phyloP scores from a whole-genome alignment of 2,888 invertebrate genomes.

The Alsophila aescularia region DNA sequence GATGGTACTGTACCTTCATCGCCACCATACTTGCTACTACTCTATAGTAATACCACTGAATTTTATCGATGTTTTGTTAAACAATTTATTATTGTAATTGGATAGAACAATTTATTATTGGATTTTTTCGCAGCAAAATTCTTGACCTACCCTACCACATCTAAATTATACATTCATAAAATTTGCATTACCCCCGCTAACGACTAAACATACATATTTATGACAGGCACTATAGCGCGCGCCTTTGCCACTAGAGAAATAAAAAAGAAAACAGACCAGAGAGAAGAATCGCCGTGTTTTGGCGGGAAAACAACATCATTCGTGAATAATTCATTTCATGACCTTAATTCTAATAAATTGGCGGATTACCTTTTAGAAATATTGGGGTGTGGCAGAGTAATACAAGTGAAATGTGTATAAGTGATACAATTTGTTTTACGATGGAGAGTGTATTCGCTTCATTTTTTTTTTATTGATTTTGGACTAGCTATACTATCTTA shows the following conservation, averaged over 20 bases:
- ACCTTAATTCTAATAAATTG: slow-evolving; percentile 65
- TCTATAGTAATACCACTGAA: too few relatives aligned
- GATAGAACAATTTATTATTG: too few relatives aligned
- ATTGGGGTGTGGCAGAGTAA: slow-evolving; percentile 14
- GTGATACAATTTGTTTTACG: too few relatives aligned
- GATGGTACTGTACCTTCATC: too few relatives aligned
- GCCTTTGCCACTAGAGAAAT: slow-evolving; percentile 49
- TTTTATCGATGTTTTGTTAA: too few relatives aligned
- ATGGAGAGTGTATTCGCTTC: too few relatives aligned
- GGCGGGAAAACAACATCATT: slow-evolving; percentile 69
- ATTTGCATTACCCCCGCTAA: slow-evolving; percentile 52
- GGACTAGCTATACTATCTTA: too few relatives aligned
- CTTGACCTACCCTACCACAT: slow-evolving; percentile 22
- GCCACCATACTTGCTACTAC: too few relatives aligned
- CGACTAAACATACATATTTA: slow-evolving; percentile 60
- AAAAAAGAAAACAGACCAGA: slow-evolving; percentile 30
- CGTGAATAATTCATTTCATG: slow-evolving; percentile 68
- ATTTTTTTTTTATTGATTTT: too few relatives aligned
- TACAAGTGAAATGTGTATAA: not conserved
- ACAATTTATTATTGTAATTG: too few relatives aligned
- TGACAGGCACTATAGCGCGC: slow-evolving; percentile 36
- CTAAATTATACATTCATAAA: slow-evolving; percentile 51
- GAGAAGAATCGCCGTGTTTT: slow-evolving; percentile 36
- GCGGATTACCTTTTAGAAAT: slow-evolving; percentile 32
- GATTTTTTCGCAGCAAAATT: too few relatives aligned